Base-by-base conservation (phyloP, 2,113 vertebrate genomes). In the Anguilla japonica region DNA sequence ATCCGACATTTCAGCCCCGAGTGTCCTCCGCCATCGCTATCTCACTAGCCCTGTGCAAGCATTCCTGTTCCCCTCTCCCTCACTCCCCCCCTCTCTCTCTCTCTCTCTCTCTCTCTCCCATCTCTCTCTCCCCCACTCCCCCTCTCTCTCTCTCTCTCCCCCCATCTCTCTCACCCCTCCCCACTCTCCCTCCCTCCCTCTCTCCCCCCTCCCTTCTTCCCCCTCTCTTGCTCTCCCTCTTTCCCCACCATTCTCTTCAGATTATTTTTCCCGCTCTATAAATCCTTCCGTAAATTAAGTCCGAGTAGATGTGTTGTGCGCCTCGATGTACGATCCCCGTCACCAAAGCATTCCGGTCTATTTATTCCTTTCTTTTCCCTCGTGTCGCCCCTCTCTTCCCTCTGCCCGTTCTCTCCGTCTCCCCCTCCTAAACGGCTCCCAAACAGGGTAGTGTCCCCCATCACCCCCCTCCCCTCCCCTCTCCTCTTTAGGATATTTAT, bases 401-500 rank as follows among this genome's bases (percentile, higher is more conserved):
- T 88, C 88, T 89, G 86, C 86, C 89, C 88, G 83, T 85, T 46
- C 84, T 83, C 79, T 83, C 63, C 2, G 18, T 87, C 79, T 82
- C 89, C 85, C 90, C 86, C 53, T 85, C 0, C 29, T 71, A 79
- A 75, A 84, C 83, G 20, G 57, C 63, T 91, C 89, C 89, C 90
- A 93, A 92, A 93, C 92, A 92, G 91, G 92, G 93, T 93, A 88
- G 88, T 92, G 43, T 84, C 90, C 29, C 20, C 89, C 53, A 88
- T 87, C 91, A 85, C 56, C 89, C 88, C 88, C 89, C 87, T 86
- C 87, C 85, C 20, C 29, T 87, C 89, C 15, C 40, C 0, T 41
- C 85, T 90, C 89, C 88, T 60, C 16, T 34, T 46, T 84, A 86
- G 90, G 92, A 90, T 98, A 98, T 98, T 98, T 97, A 97, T 98